Evolutionary conservation across 2,113 vertebrate genomes (phyloP), one percentile per base, ranked within the genome.

Genomic region (Glaucidium brasilianum): DNA sequence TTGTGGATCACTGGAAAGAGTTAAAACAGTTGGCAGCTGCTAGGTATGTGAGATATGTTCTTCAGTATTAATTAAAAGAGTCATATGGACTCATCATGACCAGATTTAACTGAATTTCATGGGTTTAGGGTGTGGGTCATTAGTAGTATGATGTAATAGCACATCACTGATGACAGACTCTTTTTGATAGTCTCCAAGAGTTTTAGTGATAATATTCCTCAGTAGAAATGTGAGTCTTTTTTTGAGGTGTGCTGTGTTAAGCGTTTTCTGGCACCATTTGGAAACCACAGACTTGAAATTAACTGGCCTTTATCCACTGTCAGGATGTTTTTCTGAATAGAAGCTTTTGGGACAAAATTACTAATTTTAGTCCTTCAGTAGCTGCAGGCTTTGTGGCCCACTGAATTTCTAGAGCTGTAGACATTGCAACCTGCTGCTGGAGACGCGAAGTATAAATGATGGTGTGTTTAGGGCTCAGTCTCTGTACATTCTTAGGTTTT

Each of bases 1-100:
- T 99, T 91, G 98, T 99, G 88, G 99, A 99, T 87, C 99, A 99
- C 97, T 99, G 99, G 99, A 99, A 98, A 90, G 99, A 99, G 80
- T 98, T 99, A 63, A 99, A 99, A 87, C 98, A 99, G 88, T 80
- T 99, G 83, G 99, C 99, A 29, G 98, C 99, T 34, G 99, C 99
- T 7, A 98, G 99, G 99, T 99, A 68, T 91, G 97, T 56, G n/a
- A 64, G 39, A 69, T 6, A 1, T n/a, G 19, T 7, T 72, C 80
- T 27, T 49, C 29, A 29, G 0, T 50, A 26, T 82, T 60, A 22
- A 52, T 62, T 85, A 16, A 29, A 94, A 35, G 13, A 49, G 19
- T 47, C 52, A 9, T 7, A 2, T 19, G 12, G n/a, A 55, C 15
- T 77, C 4, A 1, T 12, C 50, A 32, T 32, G 34, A 55, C 11